Base-by-base conservation (phyloP, 2,888 invertebrate genomes). In the Caenorhabditis sp. region DNA sequence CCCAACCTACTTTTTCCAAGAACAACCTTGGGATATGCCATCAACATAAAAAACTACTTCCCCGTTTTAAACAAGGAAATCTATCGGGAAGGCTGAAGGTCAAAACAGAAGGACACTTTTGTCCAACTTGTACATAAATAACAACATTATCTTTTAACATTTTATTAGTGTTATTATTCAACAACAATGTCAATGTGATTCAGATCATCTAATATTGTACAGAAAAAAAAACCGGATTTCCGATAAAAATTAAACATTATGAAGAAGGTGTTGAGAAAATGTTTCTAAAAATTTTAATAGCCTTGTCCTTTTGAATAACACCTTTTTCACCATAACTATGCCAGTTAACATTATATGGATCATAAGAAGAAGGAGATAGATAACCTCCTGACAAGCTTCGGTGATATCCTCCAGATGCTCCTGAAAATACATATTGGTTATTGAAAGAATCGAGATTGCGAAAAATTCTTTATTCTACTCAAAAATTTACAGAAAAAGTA, bases 301-400 rank as follows among this genome's bases (percentile, higher is more conserved):
- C 75, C n/a, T 70, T 63, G 36, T 75, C 68, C 59, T 70, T 75
- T 59, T 63, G 70, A 23, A 67, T 62, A 10, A 69, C 63, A 23
- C 74, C 73, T 27, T 73, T 71, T 2, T 78, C 76, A 12, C 67
- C 61, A 62, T 78, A 78, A 52, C 78, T 78, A 38, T 74, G 67
- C 78, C 78, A 78, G 53, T 78, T 73, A 27, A 78, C 78, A 53
- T 78, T 78, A 49, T 76, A 69, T 20, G 78, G 76, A 56, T 76
- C 76, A 27, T 76, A 78, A 2, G 76, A 68, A 14, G 73, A 43
- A 57, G 78, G 78, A 21, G 76, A 65, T 7, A 76, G 61, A 31
- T 78, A 78, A 17, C 78, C 78, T 31, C 78, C 78, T 50, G 73
- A 73, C 3, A 78, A 50, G 21, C 76, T 67, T 54, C 78, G 38